Conservation (phyloP, 2,888 invertebrate genomes). For the Orthonevra nobilis region DNA sequence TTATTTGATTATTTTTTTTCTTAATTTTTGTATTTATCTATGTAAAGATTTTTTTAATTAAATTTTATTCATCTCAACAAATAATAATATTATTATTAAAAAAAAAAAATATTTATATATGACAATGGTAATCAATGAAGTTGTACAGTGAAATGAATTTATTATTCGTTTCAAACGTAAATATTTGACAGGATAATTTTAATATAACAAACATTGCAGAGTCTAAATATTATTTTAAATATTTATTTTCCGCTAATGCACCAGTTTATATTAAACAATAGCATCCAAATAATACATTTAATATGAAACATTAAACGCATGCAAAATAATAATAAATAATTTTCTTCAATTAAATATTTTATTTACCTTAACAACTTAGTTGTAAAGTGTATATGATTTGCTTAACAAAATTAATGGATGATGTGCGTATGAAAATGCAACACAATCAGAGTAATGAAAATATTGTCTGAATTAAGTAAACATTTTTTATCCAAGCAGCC, state of each 20-base stretch:
- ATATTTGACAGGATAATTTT: slow-evolving; percentile 54
- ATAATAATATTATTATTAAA: slow-evolving; percentile 1
- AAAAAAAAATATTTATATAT: slow-evolving; percentile 49
- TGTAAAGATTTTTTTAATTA: neutral
- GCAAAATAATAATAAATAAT: neutral
- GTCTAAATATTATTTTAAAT: neutral
- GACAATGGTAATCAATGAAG: slow-evolving; percentile 73
- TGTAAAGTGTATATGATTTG: no score
- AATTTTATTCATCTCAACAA: neutral
- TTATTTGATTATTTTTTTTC: slow-evolving; percentile 4
- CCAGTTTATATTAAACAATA: slow-evolving; percentile 17
- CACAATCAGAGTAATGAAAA: no score
- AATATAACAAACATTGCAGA: slow-evolving; percentile 34
- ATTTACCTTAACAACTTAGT: no score
- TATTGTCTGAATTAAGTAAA: no score
- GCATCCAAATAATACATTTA: no score
- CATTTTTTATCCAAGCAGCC: no score
- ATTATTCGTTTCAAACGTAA: slow-evolving; percentile 18
- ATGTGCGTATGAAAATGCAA: no score
- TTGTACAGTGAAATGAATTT: slow-evolving; percentile 28
- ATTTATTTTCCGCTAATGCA: slow-evolving; percentile 7
- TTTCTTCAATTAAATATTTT: no score
- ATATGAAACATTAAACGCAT: slow-evolving; percentile 11
- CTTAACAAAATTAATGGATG: no score
- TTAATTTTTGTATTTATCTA: no score